Evolutionary conservation across 2,888 invertebrate genomes (phyloP).

Genomic region (Erpobdella octoculata): DNA sequence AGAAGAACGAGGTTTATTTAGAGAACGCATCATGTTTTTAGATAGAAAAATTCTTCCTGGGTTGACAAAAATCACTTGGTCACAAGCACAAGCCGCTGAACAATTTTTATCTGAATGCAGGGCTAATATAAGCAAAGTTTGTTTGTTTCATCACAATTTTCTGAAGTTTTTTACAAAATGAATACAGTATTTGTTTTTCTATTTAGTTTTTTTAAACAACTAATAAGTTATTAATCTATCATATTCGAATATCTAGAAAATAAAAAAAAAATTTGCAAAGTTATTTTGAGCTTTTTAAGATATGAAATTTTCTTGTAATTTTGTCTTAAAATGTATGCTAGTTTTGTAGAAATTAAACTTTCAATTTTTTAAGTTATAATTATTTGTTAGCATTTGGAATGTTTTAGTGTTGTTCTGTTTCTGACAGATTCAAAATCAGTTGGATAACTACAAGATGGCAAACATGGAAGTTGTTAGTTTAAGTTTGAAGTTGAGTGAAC

Average conservation of each 20-base stretch:
- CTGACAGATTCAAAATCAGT: conserved; percentile 59
- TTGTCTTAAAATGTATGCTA: too few species aligned
- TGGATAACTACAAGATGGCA: conserved; percentile 74
- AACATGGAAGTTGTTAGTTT: conserved; percentile 55
- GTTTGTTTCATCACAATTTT: too few species aligned
- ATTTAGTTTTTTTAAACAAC: too few species aligned
- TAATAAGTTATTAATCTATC: too few species aligned
- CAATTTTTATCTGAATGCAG: conserved; percentile 51
- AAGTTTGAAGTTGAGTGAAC: conserved; percentile 50
- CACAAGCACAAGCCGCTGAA: conserved; percentile 49
- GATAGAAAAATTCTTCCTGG: conserved; percentile 55
- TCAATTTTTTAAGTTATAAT: neutral
- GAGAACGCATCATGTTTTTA: conserved; percentile 61
- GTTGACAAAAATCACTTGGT: conserved; percentile 52
- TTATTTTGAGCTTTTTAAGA: neutral
- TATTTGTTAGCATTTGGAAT: neutral
- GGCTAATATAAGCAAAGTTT: conserved; percentile 46
- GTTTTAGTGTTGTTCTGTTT: neutral
- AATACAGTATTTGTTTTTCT: too few species aligned
- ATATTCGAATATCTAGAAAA: neutral
- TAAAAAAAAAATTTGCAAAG: neutral
- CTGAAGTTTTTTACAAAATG: too few species aligned
- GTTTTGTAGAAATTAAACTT: too few species aligned
- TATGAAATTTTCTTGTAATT: neutral
- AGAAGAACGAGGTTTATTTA: conserved; percentile 70